phyloP scores from a whole-genome alignment of 2,888 invertebrate genomes.

The Gortyna flavago region DNA sequence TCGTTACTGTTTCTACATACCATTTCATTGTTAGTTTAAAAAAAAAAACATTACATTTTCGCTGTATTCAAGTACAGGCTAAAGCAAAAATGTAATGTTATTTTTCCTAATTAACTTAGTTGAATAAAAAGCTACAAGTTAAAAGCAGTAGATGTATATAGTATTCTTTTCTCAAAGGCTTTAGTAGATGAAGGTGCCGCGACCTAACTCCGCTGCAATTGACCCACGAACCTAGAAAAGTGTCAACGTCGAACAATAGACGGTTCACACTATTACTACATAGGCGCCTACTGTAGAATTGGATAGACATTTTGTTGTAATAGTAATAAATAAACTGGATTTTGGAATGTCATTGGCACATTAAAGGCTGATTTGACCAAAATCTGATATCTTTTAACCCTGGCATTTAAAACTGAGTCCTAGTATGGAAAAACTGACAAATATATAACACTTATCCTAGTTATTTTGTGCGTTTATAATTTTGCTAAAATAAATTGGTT shows the following conservation, averaged over 20 bases:
- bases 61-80: background rate
- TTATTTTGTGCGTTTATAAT: background rate
- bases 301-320: conserved; percentile 12
- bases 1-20: too few relatives aligned
- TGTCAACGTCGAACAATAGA: conserved; percentile 65
- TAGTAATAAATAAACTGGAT: background rate
- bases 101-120: background rate
- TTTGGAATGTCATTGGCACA: background rate
- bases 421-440: background rate
- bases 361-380: background rate
- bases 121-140: conserved; percentile 8
- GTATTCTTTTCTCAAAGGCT: conserved; percentile 38
- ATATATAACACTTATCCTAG: background rate
- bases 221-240: conserved; percentile 78
- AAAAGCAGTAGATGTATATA: background rate
- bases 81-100: background rate
- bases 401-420: too few relatives aligned
- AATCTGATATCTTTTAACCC: background rate
- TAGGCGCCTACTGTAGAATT: background rate
- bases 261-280: conserved; percentile 23
- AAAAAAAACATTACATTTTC: background rate
- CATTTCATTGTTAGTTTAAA: background rate
- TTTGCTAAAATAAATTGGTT: too few relatives aligned
- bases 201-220: conserved; percentile 71
- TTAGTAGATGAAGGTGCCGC: conserved; percentile 35